phyloP scores from a whole-genome alignment of 2,888 invertebrate species.

The Sabellastarte sp. region DNA sequence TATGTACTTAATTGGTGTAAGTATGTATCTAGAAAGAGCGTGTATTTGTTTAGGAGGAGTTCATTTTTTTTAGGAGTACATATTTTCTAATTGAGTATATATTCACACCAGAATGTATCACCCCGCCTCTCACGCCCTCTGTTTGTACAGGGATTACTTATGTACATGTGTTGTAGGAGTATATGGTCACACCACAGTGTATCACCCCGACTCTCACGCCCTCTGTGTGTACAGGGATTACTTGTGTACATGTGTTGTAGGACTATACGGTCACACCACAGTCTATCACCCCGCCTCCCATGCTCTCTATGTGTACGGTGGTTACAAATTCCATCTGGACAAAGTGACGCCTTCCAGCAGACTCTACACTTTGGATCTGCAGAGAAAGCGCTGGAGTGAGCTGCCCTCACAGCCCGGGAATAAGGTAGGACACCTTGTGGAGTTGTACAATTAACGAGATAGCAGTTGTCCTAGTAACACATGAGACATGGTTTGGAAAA shows the following conservation, averaged over 20 bases:
- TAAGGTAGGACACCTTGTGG: too few relatives aligned
- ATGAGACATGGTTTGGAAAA: too few relatives aligned
- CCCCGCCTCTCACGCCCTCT: conserved; percentile 76
- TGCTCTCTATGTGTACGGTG: conserved; percentile 87
- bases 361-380: conserved; percentile 26
- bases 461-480: too few relatives aligned
- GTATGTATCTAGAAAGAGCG: too few relatives aligned
- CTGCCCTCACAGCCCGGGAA: too few relatives aligned
- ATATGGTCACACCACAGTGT: conserved; percentile 87
- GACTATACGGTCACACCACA: conserved; percentile 83
- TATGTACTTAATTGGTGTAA: too few relatives aligned
- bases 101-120: conserved; percentile 90
- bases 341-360: conserved; percentile 70
- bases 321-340: conserved; percentile 74
- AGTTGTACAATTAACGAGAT: too few relatives aligned
- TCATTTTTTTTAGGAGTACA: too few relatives aligned
- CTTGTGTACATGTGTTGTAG: conserved; percentile 48
- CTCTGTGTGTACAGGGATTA: conserved; percentile 90
- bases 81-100: too few relatives aligned
- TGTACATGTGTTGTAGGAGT: conserved; percentile 62
- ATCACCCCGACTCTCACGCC: conserved; percentile 77
- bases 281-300: conserved; percentile 80
- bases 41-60: too few relatives aligned
- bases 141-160: conserved; percentile 91
- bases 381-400: conserved; percentile 18